These are phyloP conservation scores for Penaeus chinensis DNA, from an alignment of 1,140 invertebrate species.

Conservation along the genomic window DNA sequence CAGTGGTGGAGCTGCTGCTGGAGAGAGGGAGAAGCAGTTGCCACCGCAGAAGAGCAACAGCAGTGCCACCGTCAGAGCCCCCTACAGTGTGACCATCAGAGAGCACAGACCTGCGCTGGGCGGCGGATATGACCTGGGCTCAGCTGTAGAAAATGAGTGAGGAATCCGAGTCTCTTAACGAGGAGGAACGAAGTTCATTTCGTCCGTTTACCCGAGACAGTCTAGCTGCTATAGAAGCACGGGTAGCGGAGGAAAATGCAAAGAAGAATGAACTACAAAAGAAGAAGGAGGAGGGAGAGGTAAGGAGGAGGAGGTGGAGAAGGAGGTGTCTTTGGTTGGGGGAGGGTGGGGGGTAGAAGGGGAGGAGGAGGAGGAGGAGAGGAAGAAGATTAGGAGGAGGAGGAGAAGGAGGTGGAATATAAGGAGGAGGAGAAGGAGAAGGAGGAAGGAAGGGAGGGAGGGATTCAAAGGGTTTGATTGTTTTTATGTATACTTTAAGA, in stretches of 20 bases:
- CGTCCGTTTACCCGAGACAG: conserved; percentile 97
- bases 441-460: neutral
- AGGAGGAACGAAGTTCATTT: conserved; percentile 74
- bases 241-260: conserved; percentile 93
- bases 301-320: conserved; percentile 68
- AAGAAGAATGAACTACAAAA: conserved; percentile 95
- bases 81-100: neutral
- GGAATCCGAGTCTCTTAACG: conserved; percentile 65
- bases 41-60: conserved; percentile 28
- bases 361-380: neutral
- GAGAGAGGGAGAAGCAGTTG: conserved; percentile 53
- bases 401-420: neutral
- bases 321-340: neutral
- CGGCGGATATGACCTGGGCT: conserved; percentile 5
- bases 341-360: neutral
- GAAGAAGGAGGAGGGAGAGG: conserved; percentile 94
- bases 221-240: conserved; percentile 90
- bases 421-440: neutral
- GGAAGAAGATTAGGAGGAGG: neutral
- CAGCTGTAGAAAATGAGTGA: conserved; percentile 60
- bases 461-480: no score
- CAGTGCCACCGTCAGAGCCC: neutral
- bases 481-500: no score
- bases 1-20: conserved; percentile 57
- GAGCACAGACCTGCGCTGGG: conserved; percentile 1